phyloP scores from a whole-genome alignment of 2,113 vertebrate species.

The Phyllostomus discolor region DNA sequence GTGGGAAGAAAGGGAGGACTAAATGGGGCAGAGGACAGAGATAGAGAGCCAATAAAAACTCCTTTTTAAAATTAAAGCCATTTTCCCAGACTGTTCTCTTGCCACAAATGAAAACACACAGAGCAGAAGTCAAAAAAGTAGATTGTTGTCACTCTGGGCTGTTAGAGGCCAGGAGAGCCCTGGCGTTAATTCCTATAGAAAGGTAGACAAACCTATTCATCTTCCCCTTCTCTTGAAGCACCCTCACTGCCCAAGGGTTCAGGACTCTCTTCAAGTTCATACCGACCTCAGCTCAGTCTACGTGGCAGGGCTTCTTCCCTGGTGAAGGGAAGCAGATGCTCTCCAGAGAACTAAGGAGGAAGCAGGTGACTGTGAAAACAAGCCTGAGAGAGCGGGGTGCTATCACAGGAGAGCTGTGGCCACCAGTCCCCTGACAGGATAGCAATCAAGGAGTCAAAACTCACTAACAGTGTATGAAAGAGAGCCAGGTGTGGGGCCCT shows the following conservation, averaged over 20 bases:
- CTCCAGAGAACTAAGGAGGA: not conserved
- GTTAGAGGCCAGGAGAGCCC: conserved; percentile 60
- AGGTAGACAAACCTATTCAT: conserved; percentile 78
- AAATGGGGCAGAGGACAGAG: not conserved
- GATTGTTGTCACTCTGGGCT: conserved; percentile 79
- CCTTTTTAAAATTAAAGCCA: conserved; percentile 79
- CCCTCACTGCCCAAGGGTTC: conserved; percentile 66
- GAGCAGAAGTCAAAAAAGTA: conserved; percentile 78
- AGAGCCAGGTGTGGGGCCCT: not conserved
- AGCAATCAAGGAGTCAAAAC: not conserved
- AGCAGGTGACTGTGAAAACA: not conserved
- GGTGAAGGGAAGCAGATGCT: not conserved
- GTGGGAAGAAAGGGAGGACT: not conserved
- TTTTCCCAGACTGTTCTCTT: conserved; percentile 78
- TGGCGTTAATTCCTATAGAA: conserved; percentile 80
- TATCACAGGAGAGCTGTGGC: not conserved
- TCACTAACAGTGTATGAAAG: not conserved
- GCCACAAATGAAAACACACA: conserved; percentile 79
- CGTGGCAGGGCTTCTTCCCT: conserved; percentile 47
- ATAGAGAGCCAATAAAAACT: conserved; percentile 61
- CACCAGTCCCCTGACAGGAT: not conserved
- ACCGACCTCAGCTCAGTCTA: conserved; percentile 42
- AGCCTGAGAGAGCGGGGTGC: not conserved
- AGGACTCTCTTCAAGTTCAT: conserved; percentile 62
- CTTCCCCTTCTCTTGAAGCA: conserved; percentile 70